Evolutionary conservation across 2,888 invertebrate species (phyloP), one percentile per base, ranked within the genome.

Genomic region (Tipula vernalis): DNA sequence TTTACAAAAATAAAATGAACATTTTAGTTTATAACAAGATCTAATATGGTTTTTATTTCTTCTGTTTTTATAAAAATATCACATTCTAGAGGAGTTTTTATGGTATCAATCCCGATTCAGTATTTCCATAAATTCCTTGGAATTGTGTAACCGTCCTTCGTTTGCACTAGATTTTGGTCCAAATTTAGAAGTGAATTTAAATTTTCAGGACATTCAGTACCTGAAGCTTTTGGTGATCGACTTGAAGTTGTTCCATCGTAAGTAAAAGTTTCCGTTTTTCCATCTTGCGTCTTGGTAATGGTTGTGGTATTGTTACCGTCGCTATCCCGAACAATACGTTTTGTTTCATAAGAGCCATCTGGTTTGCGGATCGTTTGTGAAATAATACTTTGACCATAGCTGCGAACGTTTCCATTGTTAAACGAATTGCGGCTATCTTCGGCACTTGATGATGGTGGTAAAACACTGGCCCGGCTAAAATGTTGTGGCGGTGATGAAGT

Each of bases 231-330:
- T 6, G 28, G 28, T 28, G 39, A 39, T 39, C 3, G 39, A 39
- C 39, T 39, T n/a, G 36, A n/a, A n/a, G 2, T 85, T 36, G 88
- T 88, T 15, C 89, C 90, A 51, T 90, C 89, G 15, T 90, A 90
- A 0, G 91, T 90, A 2, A 89, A 88, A 2, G 90, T 91, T 89
- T 91, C 91, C 41, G 90, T 89, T 87, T 90, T 90, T 0, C 91
- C 91, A 87, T 91, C 89, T 2, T 89, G 88, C 36, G 89, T 89
- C 39, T 91, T 91, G 36, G 93, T 93, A 44, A 94, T 90, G n/a
- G 92, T 93, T 12, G 93, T 94, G 88, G 94, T 93, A 88, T 93
- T 92, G 88, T 93, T 94, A 0, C 95, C 95, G 71, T 93, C 91
- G 12, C 92, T 92, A 88, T 94, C 94, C 89, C 91, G 92, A 0